Base-by-base conservation (phyloP, 2,888 invertebrate genomes). In the Clitarchus hookeri region DNA sequence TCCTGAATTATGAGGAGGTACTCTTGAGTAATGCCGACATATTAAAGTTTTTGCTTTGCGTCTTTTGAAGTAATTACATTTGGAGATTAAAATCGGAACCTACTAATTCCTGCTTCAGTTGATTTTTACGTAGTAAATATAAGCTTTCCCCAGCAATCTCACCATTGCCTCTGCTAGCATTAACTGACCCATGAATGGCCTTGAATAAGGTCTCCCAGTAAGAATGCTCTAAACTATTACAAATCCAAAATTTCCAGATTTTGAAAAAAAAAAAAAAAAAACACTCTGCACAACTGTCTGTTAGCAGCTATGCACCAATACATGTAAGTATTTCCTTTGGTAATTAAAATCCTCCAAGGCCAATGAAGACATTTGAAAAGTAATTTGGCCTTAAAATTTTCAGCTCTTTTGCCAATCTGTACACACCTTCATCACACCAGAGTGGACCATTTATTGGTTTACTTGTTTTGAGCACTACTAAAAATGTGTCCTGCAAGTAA, bases 401-500 rank as follows among this genome's bases (percentile, higher is more conserved):
- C 78, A 78, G 26, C 26, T 78, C 78, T 16, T 78, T 78, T 78
- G 19, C 8, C 23, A 23, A 25, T 78, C 78, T 78, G 78, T 78
- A 78, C 23, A 78, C 19, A 78, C 26, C 23, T 78, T 78, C 26
- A 78, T 78, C 78, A 23, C 78, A 78, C 78, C 78, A 78, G 23
- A 78, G 23, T 78, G 78, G 8, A 78, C 78, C 78, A 16, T 8
- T 25, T 78, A 16, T 78, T 78, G 19, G 78, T 78, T 78, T 8
- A 78, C 78, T 78, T 78, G 78, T 16, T 8, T 23, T 78, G 13
- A 78, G 78, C 9, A 78, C 6, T 78, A 6, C 78, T 78, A 16
- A 25, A 78, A 78, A 78, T 78, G n/a, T 78, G 6, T 78, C 78
- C 6, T 78, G 78, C 78, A 78, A 78, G 78, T 78, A 16, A 78